Evolutionary conservation across 2,113 vertebrate species (phyloP), one percentile per base, ranked within the genome.

Genomic region (Microcebus murinus): DNA sequence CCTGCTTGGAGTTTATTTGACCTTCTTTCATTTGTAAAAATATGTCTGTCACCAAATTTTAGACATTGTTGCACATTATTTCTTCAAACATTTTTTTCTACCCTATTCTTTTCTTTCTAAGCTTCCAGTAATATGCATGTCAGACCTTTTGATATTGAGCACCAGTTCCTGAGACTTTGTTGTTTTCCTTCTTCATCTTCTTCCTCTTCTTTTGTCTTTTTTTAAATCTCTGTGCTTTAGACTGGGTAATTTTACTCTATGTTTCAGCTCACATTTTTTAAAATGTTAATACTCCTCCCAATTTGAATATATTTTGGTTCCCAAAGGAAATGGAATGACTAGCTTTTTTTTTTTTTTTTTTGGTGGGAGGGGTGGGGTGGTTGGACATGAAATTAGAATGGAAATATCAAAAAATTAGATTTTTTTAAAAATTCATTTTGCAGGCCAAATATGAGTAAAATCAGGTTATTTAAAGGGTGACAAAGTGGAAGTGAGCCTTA

Each of bases 21-120:
- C 18, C n/a, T 86, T 84, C n/a, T 93, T 89, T 61, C 68, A 90
- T 36, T 81, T 93, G 45, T 90, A 61, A 85, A 74, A 77, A 27
- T 87, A 12, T n/a, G 17, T 25, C 14, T 87, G 87, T 23, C 31
- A 63, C 11, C 45, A 77, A 34, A 70, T 21, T 82, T 57, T 65
- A 95, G 31, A 55, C 5, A 65, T 70, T 93, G 81, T 91, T 71
- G 13, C 17, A 71, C 9, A 83, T 34, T 50, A 57, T 68, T 71
- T 93, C 42, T 50, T 87, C 3, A 76, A 81, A 55, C 34, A 61
- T 57, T 39, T 36, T 36, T 61, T 87, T 87, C 39, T 83, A 21
- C 17, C 15, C 27, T 17, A 48, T 57, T 92, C 10, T 85, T 27
- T 95, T 67, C 67, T 76, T n/a, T 76, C 20, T 13, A 34, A 34